Base-by-base conservation (phyloP, 2,113 vertebrate species). In the Struthio camelus region DNA sequence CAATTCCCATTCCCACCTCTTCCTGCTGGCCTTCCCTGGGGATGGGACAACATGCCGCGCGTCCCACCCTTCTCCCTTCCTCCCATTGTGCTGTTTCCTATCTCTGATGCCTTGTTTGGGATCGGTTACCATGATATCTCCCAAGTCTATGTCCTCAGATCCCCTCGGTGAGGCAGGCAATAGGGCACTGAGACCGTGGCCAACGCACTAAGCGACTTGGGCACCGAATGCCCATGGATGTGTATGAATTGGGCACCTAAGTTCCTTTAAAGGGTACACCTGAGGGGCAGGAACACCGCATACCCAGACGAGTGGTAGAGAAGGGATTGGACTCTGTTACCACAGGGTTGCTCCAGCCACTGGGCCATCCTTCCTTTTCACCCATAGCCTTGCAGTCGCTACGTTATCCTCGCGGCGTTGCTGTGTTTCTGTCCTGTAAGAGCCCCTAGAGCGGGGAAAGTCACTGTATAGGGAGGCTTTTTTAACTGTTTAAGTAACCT, bases 321-420 rank as follows among this genome's bases (percentile, higher is more conserved):
- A 27, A 14, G 18, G 14, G 4, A 19, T 17, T 10, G 4, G 48
- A 20, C 36, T 6, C 46, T 46, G 46, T 46, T 46, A 15, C 46
- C 17, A 16, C 46, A 46, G 46, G 46, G 46, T 46, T 62, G 59
- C 34, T 36, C 51, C 36, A 10, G n/a, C 59, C 4, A 10, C 53
- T 2, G 11, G 4, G 14, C 3, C 4, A 4, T 16, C 65, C 15
- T 2, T 16, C 38, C 3, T 17, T 4, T 24, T 18, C 42, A 17
- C 3, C 28, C 11, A 48, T 22, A 0, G 2, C 48, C 28, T 12
- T 11, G 34, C 48, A 9, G 4, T 27, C 8, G 1, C 28, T 19
- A 6, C 54, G 71, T 9, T 12, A 17, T 19, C 16, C 36, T 51
- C 18, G 18, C 9, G 7, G 15, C 50, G 1, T 11, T 6, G 19